Percentiles rank a stretch among this genome's conserved stretches.
Evolutionary conservation across 2,113 vertebrate genomes (phyloP).

Genomic region (Heteronetta atricapilla): DNA sequence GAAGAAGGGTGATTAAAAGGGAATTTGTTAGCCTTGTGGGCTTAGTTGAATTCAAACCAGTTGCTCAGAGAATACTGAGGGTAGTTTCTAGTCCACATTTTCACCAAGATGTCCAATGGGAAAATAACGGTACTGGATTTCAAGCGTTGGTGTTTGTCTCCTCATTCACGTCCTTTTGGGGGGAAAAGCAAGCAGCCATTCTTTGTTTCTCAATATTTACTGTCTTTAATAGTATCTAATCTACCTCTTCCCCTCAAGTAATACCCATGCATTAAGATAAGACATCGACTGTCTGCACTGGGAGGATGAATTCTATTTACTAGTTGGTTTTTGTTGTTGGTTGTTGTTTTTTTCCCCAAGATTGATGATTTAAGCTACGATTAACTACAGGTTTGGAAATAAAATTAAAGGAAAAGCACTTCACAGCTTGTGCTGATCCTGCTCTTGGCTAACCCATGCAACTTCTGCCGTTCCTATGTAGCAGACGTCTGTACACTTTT

Average conservation of each 20-base stretch:
- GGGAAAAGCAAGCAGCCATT: neutral
- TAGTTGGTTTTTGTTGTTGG: slow-evolving; percentile 63
- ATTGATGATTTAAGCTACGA: slow-evolving; percentile 64
- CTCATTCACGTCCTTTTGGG: neutral
- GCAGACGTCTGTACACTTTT: rapidly evolving
- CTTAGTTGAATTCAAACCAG: neutral
- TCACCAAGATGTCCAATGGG: neutral
- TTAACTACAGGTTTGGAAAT: slow-evolving; percentile 74
- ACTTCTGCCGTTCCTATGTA: no score
- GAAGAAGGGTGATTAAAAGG: neutral
- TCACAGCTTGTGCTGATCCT: neutral
- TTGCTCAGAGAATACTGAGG: neutral
- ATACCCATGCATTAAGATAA: slow-evolving; percentile 65
- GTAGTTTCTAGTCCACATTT: neutral
- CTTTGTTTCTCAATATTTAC: slow-evolving; percentile 30
- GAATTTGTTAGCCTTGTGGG: neutral
- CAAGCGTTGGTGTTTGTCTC: neutral
- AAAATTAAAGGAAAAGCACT: neutral
- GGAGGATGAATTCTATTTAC: slow-evolving; percentile 60
- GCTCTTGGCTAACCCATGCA: neutral
- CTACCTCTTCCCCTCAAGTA: slow-evolving; percentile 47
- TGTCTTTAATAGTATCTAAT: slow-evolving; percentile 62
- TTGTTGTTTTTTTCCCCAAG: slow-evolving; percentile 63
- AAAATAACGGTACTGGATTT: neutral
- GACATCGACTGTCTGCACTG: slow-evolving; percentile 73